Conservation (phyloP, 2,113 vertebrate genomes). For the Eolophus roseicapilla region DNA sequence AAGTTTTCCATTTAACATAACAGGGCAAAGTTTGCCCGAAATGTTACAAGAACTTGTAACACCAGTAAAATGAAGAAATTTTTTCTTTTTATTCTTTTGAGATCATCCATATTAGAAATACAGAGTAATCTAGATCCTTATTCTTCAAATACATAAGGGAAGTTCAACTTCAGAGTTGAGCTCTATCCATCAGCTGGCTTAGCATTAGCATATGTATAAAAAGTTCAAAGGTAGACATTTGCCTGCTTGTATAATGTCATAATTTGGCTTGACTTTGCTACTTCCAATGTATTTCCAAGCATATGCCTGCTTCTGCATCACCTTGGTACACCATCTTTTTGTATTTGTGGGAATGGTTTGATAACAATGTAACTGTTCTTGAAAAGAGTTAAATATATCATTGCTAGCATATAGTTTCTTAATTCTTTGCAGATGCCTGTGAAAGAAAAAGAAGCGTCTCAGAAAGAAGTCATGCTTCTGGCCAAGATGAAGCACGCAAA, state of each 20-base stretch:
- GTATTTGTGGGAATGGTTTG: neutral
- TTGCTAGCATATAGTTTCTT: neutral
- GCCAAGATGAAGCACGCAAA: slow-evolving; percentile 92
- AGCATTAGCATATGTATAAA: neutral
- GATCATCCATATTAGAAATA: neutral
- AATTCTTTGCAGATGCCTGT: slow-evolving; percentile 78
- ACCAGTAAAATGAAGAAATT: neutral
- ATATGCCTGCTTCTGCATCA: neutral
- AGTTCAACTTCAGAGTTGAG: neutral
- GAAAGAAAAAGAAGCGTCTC: slow-evolving; percentile 83
- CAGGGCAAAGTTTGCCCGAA: neutral
- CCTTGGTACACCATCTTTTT: neutral
- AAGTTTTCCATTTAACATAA: neutral
- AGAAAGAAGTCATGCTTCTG: slow-evolving; percentile 86
- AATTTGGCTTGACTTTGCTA: neutral
- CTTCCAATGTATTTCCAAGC: neutral
- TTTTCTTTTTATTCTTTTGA: neutral
- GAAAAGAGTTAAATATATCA: neutral
- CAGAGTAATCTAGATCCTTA: neutral
- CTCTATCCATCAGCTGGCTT: neutral
- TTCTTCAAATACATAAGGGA: neutral
- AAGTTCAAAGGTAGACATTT: neutral
- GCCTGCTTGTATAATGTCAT: neutral
- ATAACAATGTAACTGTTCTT: neutral
- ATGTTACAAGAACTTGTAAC: neutral